Conservation (phyloP, 2,797 vertebrate genomes). For the Rallus crepitans region DNA sequence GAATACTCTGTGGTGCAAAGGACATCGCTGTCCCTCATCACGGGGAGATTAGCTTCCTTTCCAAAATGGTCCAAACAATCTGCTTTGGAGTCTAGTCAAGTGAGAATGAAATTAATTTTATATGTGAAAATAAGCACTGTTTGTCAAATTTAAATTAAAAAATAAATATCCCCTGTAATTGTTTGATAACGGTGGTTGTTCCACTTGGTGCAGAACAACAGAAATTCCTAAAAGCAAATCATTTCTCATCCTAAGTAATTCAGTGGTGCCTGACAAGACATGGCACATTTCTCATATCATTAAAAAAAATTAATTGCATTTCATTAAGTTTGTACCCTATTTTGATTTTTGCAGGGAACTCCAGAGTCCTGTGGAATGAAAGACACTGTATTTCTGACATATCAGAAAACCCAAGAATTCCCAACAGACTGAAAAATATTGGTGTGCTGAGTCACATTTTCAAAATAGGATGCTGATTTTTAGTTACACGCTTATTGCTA, state of each 20-base stretch:
- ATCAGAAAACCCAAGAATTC: neutral
- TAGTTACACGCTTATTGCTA: neutral
- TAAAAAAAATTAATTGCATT: neutral
- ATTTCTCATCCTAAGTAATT: neutral
- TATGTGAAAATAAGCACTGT: neutral
- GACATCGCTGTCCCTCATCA: constrained; percentile 85
- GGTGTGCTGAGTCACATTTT: neutral
- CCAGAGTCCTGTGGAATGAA: neutral
- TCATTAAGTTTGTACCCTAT: neutral
- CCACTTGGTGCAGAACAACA: neutral
- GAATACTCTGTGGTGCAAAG: constrained; percentile 92
- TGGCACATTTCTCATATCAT: neutral
- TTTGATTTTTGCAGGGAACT: neutral
- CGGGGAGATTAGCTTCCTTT: constrained; percentile 81
- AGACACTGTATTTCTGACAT: neutral
- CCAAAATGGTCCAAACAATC: constrained; percentile 89
- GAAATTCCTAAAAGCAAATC: neutral
- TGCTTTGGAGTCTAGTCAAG: constrained; percentile 84
- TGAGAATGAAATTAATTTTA: neutral
- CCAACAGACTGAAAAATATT: neutral
- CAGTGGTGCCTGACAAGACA: neutral
- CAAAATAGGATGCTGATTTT: neutral
- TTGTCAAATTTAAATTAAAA: neutral
- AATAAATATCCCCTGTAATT: neutral
- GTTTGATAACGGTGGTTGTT: neutral